Percentiles rank a stretch among this genome's conserved stretches.
These are phyloP conservation scores for Marasmarcha lunaedactyla DNA, from an alignment of 2,888 invertebrate genomes.

Conservation along the genomic window DNA sequence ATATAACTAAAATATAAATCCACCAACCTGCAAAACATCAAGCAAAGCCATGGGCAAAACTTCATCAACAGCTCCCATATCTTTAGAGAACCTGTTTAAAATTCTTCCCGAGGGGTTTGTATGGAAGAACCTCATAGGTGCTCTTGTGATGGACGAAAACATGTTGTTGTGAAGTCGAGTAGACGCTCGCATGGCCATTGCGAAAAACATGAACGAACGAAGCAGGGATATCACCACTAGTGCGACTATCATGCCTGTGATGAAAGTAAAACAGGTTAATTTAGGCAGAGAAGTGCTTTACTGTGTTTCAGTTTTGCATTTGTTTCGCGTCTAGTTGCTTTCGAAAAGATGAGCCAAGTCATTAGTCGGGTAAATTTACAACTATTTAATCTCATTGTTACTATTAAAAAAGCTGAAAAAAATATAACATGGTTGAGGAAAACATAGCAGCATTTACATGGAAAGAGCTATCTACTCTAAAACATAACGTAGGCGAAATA, in stretches of 20 bases:
- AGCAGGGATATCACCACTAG: constrained; percentile 59
- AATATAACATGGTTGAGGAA: too few relatives aligned
- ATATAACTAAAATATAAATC: neutral
- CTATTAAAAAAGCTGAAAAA: too few relatives aligned
- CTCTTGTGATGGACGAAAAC: constrained; percentile 84
- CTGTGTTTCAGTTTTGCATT: too few relatives aligned
- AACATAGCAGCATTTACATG: too few relatives aligned
- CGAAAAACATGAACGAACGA: constrained; percentile 72
- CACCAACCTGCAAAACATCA: constrained; percentile 67
- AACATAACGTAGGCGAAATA: too few relatives aligned
- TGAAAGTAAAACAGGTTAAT: neutral
- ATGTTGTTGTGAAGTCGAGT: constrained; percentile 83
- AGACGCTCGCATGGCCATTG: constrained; percentile 79
- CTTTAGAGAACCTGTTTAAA: constrained; percentile 90
- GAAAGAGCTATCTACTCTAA: too few relatives aligned
- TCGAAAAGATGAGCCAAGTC: too few relatives aligned
- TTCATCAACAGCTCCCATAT: constrained; percentile 81
- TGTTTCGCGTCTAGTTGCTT: too few relatives aligned
- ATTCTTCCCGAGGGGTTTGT: constrained; percentile 86
- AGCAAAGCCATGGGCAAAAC: constrained; percentile 72
- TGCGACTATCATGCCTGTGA: constrained; percentile 55
- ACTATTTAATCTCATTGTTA: too few relatives aligned
- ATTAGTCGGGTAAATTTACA: too few relatives aligned
- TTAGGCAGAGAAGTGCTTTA: too few relatives aligned
- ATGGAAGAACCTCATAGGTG: constrained; percentile 90